Evolutionary conservation across 2,888 invertebrate genomes (phyloP).

Genomic region (Hermaeophaga mercurialis): DNA sequence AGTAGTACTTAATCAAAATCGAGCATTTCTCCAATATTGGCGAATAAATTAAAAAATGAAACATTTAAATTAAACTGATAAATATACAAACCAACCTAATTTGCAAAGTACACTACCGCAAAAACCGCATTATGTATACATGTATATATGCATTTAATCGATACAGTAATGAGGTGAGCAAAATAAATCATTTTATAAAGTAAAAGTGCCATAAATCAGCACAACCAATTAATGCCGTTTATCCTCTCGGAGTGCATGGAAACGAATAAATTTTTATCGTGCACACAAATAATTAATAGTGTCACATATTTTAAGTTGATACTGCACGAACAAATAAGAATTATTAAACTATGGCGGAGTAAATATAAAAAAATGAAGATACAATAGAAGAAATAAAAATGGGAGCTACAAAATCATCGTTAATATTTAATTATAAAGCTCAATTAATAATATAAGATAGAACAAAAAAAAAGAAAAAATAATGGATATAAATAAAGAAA

Average conservation of each 20-base stretch:
- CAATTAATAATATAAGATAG: too few relatives aligned
- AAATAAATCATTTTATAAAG: constrained; percentile 15
- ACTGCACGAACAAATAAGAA: constrained; percentile 21
- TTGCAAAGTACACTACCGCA: background rate
- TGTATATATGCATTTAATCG: background rate
- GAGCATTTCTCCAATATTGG: too few relatives aligned
- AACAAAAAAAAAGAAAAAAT: too few relatives aligned
- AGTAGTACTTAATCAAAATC: too few relatives aligned
- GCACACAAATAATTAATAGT: constrained; percentile 39
- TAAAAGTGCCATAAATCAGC: constrained; percentile 26
- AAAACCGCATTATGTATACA: background rate
- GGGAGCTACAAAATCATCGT: too few relatives aligned
- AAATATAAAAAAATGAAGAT: too few relatives aligned
- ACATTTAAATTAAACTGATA: background rate
- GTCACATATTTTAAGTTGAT: constrained; percentile 34
- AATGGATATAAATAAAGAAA: too few relatives aligned
- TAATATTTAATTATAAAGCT: too few relatives aligned
- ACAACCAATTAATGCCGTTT: constrained; percentile 25
- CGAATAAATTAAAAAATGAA: too few relatives aligned
- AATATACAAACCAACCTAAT: background rate
- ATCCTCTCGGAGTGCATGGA: constrained; percentile 14
- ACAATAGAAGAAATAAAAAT: too few relatives aligned
- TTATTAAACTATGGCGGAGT: too few relatives aligned
- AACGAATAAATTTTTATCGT: constrained; percentile 30
- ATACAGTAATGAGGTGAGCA: constrained; percentile 8